Evolutionary conservation across 2,888 invertebrate genomes (phyloP).

Genomic region (Augochlorella aurata): DNA sequence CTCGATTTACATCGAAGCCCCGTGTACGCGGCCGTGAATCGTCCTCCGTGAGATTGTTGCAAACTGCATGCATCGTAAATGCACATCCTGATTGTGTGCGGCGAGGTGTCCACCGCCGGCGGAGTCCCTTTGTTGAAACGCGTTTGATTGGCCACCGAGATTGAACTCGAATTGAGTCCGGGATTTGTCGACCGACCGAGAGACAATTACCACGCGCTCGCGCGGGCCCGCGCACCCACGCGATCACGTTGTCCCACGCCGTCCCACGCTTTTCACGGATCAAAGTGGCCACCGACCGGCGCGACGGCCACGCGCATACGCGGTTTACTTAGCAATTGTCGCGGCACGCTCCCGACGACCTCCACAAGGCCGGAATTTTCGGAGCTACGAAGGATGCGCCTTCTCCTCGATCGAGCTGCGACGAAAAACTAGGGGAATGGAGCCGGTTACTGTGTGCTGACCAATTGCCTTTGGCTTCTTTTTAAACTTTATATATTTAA

Average conservation of each 20-base stretch:
- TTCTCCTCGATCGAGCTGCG: too few relatives aligned
- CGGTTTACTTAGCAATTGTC: slow-evolving; percentile 14
- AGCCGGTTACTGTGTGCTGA: too few relatives aligned
- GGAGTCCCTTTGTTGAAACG: slow-evolving; percentile 52
- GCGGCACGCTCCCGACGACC: not conserved
- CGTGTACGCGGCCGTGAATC: slow-evolving; percentile 22
- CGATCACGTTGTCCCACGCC: not conserved
- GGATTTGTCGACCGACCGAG: slow-evolving; percentile 2
- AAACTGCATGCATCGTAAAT: slow-evolving; percentile 60
- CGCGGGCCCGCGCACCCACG: not conserved
- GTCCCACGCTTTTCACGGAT: slow-evolving; percentile 10
- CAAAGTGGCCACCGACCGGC: slow-evolving; percentile 2
- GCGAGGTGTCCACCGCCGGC: slow-evolving; percentile 11
- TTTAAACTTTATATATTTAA: too few relatives aligned
- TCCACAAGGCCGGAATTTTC: too few relatives aligned
- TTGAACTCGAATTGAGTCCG: slow-evolving; percentile 55
- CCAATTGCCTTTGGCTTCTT: too few relatives aligned
- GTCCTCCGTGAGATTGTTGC: slow-evolving; percentile 42
- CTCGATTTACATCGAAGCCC: slow-evolving; percentile 48
- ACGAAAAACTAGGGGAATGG: too few relatives aligned
- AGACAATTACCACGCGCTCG: slow-evolving; percentile 33
- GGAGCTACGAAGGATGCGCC: too few relatives aligned
- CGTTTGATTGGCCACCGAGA: slow-evolving; percentile 55
- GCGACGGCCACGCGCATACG: not conserved
- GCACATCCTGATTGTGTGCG: slow-evolving; percentile 49